These are phyloP conservation scores for Agrochola lychnidis DNA, from an alignment of 2,888 invertebrate genomes.

Conservation along the genomic window DNA sequence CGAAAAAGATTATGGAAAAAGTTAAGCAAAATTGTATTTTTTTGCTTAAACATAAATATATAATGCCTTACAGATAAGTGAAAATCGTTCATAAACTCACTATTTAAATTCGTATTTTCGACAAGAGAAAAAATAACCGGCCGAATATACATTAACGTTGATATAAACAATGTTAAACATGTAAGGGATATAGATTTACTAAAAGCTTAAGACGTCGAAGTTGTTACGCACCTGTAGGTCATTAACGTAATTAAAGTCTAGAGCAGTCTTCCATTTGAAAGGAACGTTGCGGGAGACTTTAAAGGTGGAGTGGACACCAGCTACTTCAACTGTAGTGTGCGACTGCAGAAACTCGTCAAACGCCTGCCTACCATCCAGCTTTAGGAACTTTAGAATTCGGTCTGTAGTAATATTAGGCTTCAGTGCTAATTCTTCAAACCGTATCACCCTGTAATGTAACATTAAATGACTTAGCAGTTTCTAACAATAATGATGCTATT, in stretches of 20 bases:
- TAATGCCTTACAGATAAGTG: too few relatives aligned
- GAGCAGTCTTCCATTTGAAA: constrained; percentile 95
- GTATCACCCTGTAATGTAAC: constrained; percentile 31
- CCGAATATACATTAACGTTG: neutral
- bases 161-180: neutral
- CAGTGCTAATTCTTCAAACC: constrained; percentile 96
- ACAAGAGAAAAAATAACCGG: too few relatives aligned
- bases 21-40: neutral
- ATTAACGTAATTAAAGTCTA: constrained; percentile 93
- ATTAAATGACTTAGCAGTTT: constrained; percentile 85
- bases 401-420: constrained; percentile 93
- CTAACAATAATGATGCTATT: neutral
- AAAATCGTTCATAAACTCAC: neutral
- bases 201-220: neutral
- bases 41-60: neutral
- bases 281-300: constrained; percentile 95
- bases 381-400: constrained; percentile 94
- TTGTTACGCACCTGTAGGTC: constrained; percentile 86
- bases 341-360: constrained; percentile 94
- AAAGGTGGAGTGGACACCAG: constrained; percentile 96
- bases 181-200: neutral
- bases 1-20: neutral
- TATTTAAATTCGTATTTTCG: neutral
- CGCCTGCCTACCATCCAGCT: constrained; percentile 91
- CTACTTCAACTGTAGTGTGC: constrained; percentile 95